Base-by-base conservation (phyloP, 1,140 invertebrate species). In the Thaumetopoea pityocampa region DNA sequence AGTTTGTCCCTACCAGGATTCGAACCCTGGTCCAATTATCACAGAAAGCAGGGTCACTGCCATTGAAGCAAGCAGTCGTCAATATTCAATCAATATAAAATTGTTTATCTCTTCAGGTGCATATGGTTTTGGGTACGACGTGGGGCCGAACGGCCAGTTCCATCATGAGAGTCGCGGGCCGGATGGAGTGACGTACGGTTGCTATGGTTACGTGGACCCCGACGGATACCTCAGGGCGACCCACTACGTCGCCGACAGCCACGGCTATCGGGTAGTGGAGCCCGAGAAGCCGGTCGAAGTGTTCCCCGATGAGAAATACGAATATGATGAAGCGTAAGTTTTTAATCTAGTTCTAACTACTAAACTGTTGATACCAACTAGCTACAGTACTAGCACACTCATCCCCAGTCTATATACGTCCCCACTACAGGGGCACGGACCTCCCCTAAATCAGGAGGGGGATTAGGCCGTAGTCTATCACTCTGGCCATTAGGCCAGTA, bases 161-260 rank as follows among this genome's bases (percentile, higher is more conserved):
- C 92, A 94, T 60, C 92, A 94, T 52, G 92, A 94, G 80, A 89
- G 86, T 19, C 87, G 89, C 34, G 91, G 90, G 6, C 88, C 90
- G 0, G 91, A 93, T 57, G 90, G 90, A 5, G 89, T 93, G 8
- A 92, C 92, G 0, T 93, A 93, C 47, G 92, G 92, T 48, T 93
- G 92, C 70, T 93, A 93, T 46, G 92, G 92, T 20, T 92, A 91
- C 59, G 87, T 93, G 7, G 91, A 93, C 65, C 88, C 91, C 1
- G 87, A 90, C 26, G 88, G 89, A 10, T 86, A 88, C 46, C 70
- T 92, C 2, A 84, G 88, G 22, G 90, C 89, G 16, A 92, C 91
- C 14, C 92, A 92, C 71, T 94, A 94, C 55, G 83, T 94, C 1
- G 92, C 92, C 33, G 92, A 94, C 72, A 88, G 89, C 24, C 91